Evolutionary conservation across 2,888 invertebrate genomes (phyloP), one percentile per base, ranked within the genome.

Genomic region (Drosophila nr. perissopoda): DNA sequence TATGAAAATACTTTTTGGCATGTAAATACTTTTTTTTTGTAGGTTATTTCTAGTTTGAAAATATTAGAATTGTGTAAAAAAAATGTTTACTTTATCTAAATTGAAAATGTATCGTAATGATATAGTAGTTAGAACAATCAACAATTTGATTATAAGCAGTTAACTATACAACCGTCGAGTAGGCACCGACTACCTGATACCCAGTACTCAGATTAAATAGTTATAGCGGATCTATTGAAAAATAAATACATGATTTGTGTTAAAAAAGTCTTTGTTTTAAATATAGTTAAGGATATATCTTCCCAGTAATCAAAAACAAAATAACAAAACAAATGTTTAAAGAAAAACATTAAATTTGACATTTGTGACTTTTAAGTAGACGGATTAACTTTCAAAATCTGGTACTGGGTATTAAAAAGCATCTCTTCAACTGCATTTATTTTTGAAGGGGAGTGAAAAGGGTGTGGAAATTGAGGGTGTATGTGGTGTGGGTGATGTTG

Each of bases 391-490:
- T 25, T 40, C 8, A 40, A 57, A 7, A 40, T 31, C 18, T 51
- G 38, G 11, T 51, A 51, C 27, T 49, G 38, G 56, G 29, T 16
- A 56, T 29, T 8, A 1, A 40, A 29, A 40, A 57, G 38, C 56
- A 18, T 21, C 21, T 8, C 25, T n/a, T 33, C 1, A 34, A 31
- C 29, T 7, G 68, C 36, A 33, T 8, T 46, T 25, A 31, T 29
- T 58, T 31, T 27, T 38, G 1, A 42, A 13, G n/a, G 11, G 29
- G 38, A 8, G 7, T 25, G 46, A 48, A 36, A 27, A 29, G 31
- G 56, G 10, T 36, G 11, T 38, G 51, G 34, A 53, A 21, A 59
- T 57, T 57, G 27, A 42, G 42, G 21, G 42, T n/a, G 25, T 46
- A 27, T 34, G 51, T 29, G n/a, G 49, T 60, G 48, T 31, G 27